These are phyloP conservation scores for Elgaria multicarinata DNA, from an alignment of 2,113 vertebrate genomes.

Conservation along the genomic window DNA sequence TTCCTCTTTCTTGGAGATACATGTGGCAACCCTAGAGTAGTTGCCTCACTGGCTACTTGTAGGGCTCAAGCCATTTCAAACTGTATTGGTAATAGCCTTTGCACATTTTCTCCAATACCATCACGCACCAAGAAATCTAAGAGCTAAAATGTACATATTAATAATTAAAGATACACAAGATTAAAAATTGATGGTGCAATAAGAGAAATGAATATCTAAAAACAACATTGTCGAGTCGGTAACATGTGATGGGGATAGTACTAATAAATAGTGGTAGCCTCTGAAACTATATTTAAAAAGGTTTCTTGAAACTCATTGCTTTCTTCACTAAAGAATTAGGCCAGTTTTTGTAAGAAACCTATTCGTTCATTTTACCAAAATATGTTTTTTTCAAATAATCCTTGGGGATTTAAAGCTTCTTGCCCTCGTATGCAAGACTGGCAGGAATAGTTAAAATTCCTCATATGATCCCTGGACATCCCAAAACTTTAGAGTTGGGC, in stretches of 20 bases:
- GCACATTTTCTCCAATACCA: background rate
- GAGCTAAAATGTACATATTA: background rate
- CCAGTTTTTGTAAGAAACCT: slow-evolving; percentile 14
- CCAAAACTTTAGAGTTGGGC: background rate
- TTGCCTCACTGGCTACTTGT: background rate
- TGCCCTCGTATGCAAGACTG: background rate
- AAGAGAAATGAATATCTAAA: slow-evolving; percentile 16
- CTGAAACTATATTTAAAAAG: slow-evolving; percentile 27
- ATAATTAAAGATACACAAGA: background rate
- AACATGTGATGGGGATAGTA: slow-evolving; percentile 1
- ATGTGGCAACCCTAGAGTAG: background rate
- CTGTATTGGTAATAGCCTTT: background rate
- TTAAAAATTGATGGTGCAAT: slow-evolving; percentile 25
- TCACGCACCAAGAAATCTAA: background rate
- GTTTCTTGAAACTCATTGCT: slow-evolving; percentile 28
- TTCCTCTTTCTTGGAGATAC: no score
- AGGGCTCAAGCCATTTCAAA: background rate
- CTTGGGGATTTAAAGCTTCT: background rate
- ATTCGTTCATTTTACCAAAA: slow-evolving; percentile 22
- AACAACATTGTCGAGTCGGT: background rate
- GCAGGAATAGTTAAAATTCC: background rate
- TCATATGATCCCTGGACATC: background rate
- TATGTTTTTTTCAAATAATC: background rate
- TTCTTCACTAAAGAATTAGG: slow-evolving; percentile 13
- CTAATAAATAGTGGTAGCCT: slow-evolving; percentile 18